These are phyloP conservation scores for Tychaedon coryphoeus DNA, from an alignment of 2,113 vertebrate species.

Conservation along the genomic window DNA sequence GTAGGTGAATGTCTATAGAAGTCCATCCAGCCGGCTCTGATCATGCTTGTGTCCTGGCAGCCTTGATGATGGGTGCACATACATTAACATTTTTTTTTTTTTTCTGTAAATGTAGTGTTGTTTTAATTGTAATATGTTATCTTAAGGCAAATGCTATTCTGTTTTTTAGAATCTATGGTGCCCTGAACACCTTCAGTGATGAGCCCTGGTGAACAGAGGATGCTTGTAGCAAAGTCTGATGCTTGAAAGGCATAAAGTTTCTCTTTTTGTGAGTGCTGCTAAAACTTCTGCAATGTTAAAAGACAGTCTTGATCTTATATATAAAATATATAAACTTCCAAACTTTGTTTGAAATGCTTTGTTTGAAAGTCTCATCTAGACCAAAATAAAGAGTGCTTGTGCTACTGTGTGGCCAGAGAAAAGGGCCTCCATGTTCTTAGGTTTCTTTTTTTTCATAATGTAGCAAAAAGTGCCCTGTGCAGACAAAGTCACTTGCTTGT, in stretches of 20 bases:
- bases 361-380: not conserved
- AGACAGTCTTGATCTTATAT: not conserved
- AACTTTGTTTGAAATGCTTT: not conserved
- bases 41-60: not conserved
- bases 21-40: not conserved
- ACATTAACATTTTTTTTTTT: not conserved
- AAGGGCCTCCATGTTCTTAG: not conserved
- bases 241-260: not conserved
- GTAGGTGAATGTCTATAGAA: not conserved
- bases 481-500: not conserved
- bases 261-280: not conserved
- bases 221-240: not conserved
- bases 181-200: not conserved
- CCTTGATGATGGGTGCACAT: not conserved
- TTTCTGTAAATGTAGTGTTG: not conserved
- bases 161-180: not conserved
- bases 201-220: not conserved
- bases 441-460: not conserved
- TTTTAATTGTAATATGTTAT: not conserved
- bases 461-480: not conserved
- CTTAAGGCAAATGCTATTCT: not conserved
- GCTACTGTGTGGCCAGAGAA: not conserved
- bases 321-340: not conserved
- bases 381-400: not conserved
- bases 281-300: not conserved